These are phyloP conservation scores for Eristalinus aeneus DNA, from an alignment of 2,888 invertebrate genomes.

Conservation along the genomic window DNA sequence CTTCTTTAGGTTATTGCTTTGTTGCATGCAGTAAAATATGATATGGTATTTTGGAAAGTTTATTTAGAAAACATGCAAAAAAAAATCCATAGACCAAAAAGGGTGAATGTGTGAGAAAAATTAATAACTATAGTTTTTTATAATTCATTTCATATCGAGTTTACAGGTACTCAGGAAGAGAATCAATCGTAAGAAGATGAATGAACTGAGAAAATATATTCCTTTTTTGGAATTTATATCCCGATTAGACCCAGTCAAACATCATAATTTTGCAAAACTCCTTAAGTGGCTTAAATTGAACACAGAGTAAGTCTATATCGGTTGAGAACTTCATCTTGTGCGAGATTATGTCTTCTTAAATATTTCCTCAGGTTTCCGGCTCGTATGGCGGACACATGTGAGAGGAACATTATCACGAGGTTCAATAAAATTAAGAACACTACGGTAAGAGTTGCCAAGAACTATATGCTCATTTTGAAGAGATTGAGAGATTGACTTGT, in stretches of 20 bases:
- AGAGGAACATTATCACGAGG: slow-evolving; percentile 12
- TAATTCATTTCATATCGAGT: too few relatives aligned
- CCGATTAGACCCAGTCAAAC: slow-evolving; percentile 10
- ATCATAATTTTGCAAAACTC: slow-evolving; percentile 7
- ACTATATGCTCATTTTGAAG: too few relatives aligned
- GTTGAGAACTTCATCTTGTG: neutral
- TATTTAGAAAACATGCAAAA: too few relatives aligned
- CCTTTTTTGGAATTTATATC: slow-evolving; percentile 45
- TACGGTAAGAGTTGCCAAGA: slow-evolving; percentile 4
- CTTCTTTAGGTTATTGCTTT: too few relatives aligned
- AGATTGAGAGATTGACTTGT: too few relatives aligned
- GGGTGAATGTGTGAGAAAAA: too few relatives aligned
- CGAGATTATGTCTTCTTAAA: neutral
- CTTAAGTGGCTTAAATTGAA: slow-evolving; percentile 14
- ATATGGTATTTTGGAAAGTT: too few relatives aligned
- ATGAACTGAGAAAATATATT: slow-evolving; percentile 42
- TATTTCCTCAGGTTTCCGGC: slow-evolving; percentile 10
- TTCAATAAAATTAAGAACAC: slow-evolving; percentile 8
- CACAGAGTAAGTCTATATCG: slow-evolving; percentile 36
- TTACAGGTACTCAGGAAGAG: slow-evolving; percentile 13
- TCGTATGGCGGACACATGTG: slow-evolving; percentile 17
- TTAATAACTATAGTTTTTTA: too few relatives aligned
- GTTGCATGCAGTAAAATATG: too few relatives aligned
- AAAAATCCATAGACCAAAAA: too few relatives aligned
- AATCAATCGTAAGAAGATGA: slow-evolving; percentile 17